Evolutionary conservation across 2,797 vertebrate genomes (phyloP).

Genomic region (Cyprinodon diabolis): DNA sequence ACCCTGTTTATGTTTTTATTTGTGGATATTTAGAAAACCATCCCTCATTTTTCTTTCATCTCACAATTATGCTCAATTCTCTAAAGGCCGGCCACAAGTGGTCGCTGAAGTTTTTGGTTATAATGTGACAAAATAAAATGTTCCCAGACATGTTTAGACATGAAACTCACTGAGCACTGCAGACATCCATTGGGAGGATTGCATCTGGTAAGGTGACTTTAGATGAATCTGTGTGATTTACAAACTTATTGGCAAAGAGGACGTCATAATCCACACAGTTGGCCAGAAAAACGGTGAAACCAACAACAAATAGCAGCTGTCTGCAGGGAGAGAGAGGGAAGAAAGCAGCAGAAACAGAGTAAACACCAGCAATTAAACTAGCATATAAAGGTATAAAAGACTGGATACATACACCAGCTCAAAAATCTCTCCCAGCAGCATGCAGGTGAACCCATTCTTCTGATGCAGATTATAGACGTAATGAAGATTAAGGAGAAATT

Average conservation of each 20-base stretch:
- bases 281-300: constrained; percentile 96
- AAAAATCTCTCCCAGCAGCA: constrained; percentile 97
- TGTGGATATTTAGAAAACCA: too few relatives aligned
- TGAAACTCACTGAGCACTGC: constrained; percentile 86
- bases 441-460: constrained; percentile 99
- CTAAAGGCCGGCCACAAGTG: too few relatives aligned
- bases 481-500: constrained; percentile 80
- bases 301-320: constrained; percentile 97
- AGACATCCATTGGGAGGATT: constrained; percentile 90
- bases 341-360: not conserved
- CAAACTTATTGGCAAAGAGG: constrained; percentile 98
- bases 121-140: too few relatives aligned
- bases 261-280: constrained; percentile 99
- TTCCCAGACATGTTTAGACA: not conserved
- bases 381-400: not conserved
- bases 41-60: too few relatives aligned
- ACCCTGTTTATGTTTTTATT: not conserved
- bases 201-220: constrained; percentile 98
- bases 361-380: not conserved
- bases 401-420: constrained; percentile 91
- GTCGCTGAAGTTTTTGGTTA: not conserved
- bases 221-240: constrained; percentile 93
- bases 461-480: constrained; percentile 98
- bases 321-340: constrained; percentile 71
- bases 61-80: too few relatives aligned